Percentiles rank a stretch among this genome's conserved stretches.
These are phyloP conservation scores for Papilio helenus DNA, from an alignment of 1,140 invertebrate genomes.

Conservation along the genomic window DNA sequence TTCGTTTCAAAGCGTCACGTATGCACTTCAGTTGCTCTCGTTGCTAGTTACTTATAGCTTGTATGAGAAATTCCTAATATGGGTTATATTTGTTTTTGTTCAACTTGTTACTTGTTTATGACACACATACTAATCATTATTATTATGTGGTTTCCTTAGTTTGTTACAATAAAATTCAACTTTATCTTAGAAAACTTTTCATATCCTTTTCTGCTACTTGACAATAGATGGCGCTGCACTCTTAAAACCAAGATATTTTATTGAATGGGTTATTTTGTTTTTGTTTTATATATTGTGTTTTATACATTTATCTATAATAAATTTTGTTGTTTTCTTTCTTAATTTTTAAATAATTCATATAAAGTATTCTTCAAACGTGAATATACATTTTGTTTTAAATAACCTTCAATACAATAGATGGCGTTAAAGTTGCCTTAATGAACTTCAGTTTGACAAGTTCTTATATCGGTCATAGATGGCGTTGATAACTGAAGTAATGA, in stretches of 20 bases:
- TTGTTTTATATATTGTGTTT: neutral
- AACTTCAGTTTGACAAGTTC: neutral
- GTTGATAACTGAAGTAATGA: neutral
- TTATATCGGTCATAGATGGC: constrained; percentile 40
- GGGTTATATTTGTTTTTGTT: no score
- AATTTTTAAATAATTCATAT: neutral
- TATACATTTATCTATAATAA: no score
- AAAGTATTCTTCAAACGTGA: neutral
- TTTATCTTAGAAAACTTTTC: neutral
- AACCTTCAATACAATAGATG: neutral
- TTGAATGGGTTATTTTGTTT: neutral
- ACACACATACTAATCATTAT: no score
- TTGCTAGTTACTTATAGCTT: neutral
- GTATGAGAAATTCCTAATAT: neutral
- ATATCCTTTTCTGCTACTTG: neutral
- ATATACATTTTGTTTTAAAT: neutral
- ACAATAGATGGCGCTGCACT: neutral
- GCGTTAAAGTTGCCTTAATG: neutral
- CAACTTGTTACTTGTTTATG: no score
- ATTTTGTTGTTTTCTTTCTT: neutral
- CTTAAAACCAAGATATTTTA: neutral
- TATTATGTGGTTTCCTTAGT: no score
- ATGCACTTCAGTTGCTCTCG: neutral
- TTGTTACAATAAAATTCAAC: no score
- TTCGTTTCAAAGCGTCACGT: constrained; percentile 16